Evolutionary conservation across 2,797 vertebrate genomes (phyloP), one percentile per base, ranked within the genome.

Genomic region (Sus cebifrons): DNA sequence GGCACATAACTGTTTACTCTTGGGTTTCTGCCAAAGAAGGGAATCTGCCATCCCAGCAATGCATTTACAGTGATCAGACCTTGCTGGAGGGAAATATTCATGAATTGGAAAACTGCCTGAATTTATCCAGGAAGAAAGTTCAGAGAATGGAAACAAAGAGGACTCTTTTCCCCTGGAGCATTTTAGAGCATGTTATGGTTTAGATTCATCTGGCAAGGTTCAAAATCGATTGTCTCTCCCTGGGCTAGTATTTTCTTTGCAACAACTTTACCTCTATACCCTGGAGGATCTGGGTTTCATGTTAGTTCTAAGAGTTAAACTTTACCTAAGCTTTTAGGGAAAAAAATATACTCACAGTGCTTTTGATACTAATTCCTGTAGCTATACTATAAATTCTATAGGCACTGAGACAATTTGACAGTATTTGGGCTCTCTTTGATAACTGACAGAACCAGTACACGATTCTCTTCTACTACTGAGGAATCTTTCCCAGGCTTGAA

Each of bases 21-120:
- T 89, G 89, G 81, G 40, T 62, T 88, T 83, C 85, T 94, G 92
- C 84, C 95, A 96, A 86, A 68, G 67, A 64, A 92, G 58, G 60
- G 25, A 75, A 13, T 13, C 64, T 90, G 49, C 67, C 52, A 88
- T 77, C 75, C 86, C 56, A 86, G 71, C 73, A 91, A 58, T 16
- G 4, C 65, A 74, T 93, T 86, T 74, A 29, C 44, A 60, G 44
- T 4, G 32, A 95, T 86, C 87, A 94, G 75, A 89, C 36, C 27
- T 97, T 40, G 87, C 86, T 94, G 54, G 73, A 96, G 56, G 81
- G 77, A 75, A 86, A 88, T 78, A 78, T 75, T 96, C 92, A 68
- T 70, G 93, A 84, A 52, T 74, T 96, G 94, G 89, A 95, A 95
- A 93, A 88, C 65, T 89, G 94, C 91, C 87, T 70, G 68, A 49